These are phyloP conservation scores for Drosophila tripunctata DNA, from an alignment of 2,888 invertebrate species.

Conservation along the genomic window DNA sequence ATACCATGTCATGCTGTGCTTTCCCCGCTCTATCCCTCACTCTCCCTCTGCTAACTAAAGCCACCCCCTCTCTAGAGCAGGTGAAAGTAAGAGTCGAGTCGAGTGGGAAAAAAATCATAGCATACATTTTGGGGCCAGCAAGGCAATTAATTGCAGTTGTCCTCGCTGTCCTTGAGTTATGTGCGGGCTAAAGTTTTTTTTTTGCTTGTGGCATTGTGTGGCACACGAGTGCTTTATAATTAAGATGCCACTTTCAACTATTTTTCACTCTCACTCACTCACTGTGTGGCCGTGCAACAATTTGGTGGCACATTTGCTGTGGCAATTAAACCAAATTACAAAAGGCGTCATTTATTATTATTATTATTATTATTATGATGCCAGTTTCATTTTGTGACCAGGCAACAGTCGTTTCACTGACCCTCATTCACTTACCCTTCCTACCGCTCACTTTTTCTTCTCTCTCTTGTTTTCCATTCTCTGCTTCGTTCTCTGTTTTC, in stretches of 20 bases:
- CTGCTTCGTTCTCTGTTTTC: not conserved
- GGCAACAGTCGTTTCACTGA: slow-evolving; percentile 3
- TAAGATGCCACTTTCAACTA: slow-evolving; percentile 46
- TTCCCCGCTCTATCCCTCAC: not conserved
- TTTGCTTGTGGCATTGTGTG: too few species aligned
- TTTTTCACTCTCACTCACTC: not conserved
- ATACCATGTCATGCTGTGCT: slow-evolving; percentile 73
- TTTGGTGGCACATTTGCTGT: slow-evolving; percentile 44
- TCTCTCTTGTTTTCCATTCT: not conserved
- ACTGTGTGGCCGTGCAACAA: too few species aligned
- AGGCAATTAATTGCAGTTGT: slow-evolving; percentile 50
- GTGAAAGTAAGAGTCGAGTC: too few species aligned
- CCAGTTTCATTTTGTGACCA: slow-evolving; percentile 31
- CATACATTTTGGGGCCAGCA: slow-evolving; percentile 49
- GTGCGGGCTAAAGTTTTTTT: slow-evolving; percentile 21
- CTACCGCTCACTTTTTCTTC: not conserved
- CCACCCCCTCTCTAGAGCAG: slow-evolving; percentile 13
- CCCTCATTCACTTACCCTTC: not conserved
- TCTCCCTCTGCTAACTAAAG: not conserved
- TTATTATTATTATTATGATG: slow-evolving; percentile 54
- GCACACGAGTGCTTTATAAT: slow-evolving; percentile 46
- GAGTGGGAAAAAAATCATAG: slow-evolving; percentile 26
- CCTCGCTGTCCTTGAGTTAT: slow-evolving; percentile 33
- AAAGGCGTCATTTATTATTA: slow-evolving; percentile 76
- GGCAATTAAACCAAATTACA: slow-evolving; percentile 74